These are phyloP conservation scores for Lycodopsis pacificus DNA, from an alignment of 2,797 vertebrate genomes.

Conservation along the genomic window DNA sequence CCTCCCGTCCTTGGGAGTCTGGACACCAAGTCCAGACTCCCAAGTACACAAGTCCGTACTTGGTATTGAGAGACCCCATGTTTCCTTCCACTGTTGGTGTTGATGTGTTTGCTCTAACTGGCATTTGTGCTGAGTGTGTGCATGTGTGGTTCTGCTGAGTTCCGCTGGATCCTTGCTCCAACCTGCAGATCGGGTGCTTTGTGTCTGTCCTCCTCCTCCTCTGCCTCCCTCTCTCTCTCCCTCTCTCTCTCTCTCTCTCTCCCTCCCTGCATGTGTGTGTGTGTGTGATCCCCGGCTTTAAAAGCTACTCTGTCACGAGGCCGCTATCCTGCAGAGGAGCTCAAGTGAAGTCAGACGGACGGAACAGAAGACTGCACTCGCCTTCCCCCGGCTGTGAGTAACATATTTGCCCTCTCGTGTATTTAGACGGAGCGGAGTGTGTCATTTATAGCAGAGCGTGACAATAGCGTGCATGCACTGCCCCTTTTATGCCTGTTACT, in stretches of 20 bases:
- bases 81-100: not conserved
- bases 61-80: not conserved
- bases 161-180: conserved; percentile 19
- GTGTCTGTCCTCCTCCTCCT: not conserved
- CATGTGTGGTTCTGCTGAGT: conserved; percentile 53
- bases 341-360: conserved; percentile 24
- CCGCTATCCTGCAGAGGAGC: conserved; percentile 55
- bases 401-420: not conserved
- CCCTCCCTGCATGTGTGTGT: not conserved
- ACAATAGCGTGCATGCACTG: conserved; percentile 6
- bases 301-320: conserved; percentile 32
- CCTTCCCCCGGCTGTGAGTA: conserved; percentile 64
- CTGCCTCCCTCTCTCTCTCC: not conserved
- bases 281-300: conserved; percentile 44
- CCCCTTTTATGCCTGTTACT: not conserved
- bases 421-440: not conserved
- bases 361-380: conserved; percentile 19
- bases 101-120: conserved; percentile 13
- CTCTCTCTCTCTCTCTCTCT: not conserved
- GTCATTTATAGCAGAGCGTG: not conserved
- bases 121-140: conserved; percentile 64
- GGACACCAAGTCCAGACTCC: no score
- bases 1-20: no score
- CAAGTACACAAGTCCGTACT: no score
- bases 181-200: conserved; percentile 30